Base-by-base conservation (phyloP, 1,140 invertebrate genomes). In the Akabosia matsudoensis region DNA sequence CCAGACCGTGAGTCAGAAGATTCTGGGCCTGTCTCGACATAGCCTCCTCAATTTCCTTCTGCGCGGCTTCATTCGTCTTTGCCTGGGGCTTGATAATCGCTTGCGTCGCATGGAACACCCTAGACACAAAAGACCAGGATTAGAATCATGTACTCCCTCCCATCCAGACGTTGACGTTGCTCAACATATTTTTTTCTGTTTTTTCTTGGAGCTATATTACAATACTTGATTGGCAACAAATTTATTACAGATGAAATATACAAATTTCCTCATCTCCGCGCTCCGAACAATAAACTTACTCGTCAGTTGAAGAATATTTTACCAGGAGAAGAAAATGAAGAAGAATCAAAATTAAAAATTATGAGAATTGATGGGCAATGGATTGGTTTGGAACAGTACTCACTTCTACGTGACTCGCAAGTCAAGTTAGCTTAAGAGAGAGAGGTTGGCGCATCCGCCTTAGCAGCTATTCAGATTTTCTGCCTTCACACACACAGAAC, bases 1-100 rank as follows among this genome's bases (percentile, higher is more conserved):
- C 79, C 26, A 79, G 51, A 28, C 77, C 76, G 76, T 78, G 79
- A 7, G 79, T 73, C 1, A 78, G 33, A 72, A 79, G 33, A 56
- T 75, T 76, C 78, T 77, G 76, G 28, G 78, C 78, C 45, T 76
- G 77, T 79, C 96, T 88, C 33, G 94, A 94, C 95, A 98, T 97
- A 0, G 96, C 96, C 84, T 97, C 96, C 83, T 98, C 96, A 64
- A 98, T 97, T 86, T 98, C 96, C 70, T 93, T 89, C 82, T 97
- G 94, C 0, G 95, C 94, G 3, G 93, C 94, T 84, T 97, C 95
- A 84, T 97, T 96, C 78, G 92, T 95, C 85, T 97, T 97, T 0
- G 93, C 92, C 84, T 95, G 94, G 1, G 96, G 96, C 83, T 97
- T 97, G 0, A 90, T 89, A 73, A 98, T 97, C 1, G 92, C 91